Evolutionary conservation across 1,140 invertebrate genomes (phyloP).

Genomic region (Caerostris darwini): DNA sequence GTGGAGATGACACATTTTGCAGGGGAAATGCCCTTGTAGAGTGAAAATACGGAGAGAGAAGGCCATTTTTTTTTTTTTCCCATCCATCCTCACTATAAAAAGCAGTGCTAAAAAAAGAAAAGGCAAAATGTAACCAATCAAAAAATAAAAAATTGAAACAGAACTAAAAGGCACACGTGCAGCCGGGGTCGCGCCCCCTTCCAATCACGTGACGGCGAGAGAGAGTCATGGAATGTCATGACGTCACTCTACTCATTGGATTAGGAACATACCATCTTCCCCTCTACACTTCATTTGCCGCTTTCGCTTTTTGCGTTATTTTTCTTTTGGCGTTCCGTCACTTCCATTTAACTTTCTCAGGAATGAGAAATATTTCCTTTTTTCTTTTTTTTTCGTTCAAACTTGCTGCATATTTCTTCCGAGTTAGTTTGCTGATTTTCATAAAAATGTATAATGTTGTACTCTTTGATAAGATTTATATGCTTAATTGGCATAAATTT

Average conservation of each 20-base stretch:
- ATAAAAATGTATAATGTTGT: no score
- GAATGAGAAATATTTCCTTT: background rate
- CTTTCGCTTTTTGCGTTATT: background rate
- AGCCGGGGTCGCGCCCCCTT: slow-evolving; percentile 65
- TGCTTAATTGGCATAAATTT: no score
- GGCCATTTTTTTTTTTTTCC: slow-evolving; percentile 58
- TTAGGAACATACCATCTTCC: slow-evolving; percentile 43
- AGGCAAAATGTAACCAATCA: background rate
- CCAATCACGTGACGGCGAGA: slow-evolving; percentile 59
- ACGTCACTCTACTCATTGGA: slow-evolving; percentile 72
- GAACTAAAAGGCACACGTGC: slow-evolving; percentile 49
- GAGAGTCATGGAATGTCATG: slow-evolving; percentile 61
- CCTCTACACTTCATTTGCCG: slow-evolving; percentile 38
- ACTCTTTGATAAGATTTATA: no score
- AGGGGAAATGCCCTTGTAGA: slow-evolving; percentile 47
- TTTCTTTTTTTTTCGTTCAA: no score
- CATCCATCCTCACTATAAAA: background rate
- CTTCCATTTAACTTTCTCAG: slow-evolving; percentile 39
- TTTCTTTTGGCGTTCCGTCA: background rate
- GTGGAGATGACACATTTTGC: slow-evolving; percentile 23
- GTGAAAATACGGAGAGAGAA: slow-evolving; percentile 7
- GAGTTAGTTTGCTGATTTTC: no score
- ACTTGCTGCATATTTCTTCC: no score
- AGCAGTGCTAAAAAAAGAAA: background rate
- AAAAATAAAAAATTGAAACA: slow-evolving; percentile 36